phyloP scores from a whole-genome alignment of 2,113 vertebrate genomes.

The Nibea albiflora region DNA sequence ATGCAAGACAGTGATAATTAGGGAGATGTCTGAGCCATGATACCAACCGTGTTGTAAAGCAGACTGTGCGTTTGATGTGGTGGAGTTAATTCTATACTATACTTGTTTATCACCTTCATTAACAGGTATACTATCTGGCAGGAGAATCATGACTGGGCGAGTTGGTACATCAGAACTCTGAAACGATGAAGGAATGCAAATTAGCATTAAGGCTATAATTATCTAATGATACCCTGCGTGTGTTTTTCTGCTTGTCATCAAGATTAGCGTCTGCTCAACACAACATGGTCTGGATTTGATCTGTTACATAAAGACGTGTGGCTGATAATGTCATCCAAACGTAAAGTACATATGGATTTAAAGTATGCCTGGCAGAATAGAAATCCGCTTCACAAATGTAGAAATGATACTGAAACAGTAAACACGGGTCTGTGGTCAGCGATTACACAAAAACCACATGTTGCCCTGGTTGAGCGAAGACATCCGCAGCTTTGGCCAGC shows the following conservation, averaged over 20 bases:
- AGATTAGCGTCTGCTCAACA: neutral
- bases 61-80: neutral
- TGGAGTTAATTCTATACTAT: no score
- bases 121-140: neutral
- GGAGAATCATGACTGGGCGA: neutral
- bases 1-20: neutral
- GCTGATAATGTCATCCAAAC: neutral
- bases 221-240: neutral
- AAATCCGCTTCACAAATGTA: neutral
- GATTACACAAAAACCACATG: slow-evolving; percentile 15
- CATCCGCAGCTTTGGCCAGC: slow-evolving; percentile 31
- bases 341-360: neutral
- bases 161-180: neutral
- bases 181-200: neutral
- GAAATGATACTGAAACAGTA: neutral
- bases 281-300: neutral
- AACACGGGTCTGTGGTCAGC: slow-evolving; percentile 11
- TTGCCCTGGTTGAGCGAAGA: slow-evolving; percentile 6
- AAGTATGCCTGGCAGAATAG: neutral
- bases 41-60: neutral
- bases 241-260: neutral
- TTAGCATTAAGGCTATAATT: neutral
- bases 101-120: neutral
- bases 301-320: neutral
- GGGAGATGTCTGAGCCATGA: neutral